These are phyloP conservation scores for Eumaeus atala DNA, from an alignment of 1,140 invertebrate species.

Conservation along the genomic window DNA sequence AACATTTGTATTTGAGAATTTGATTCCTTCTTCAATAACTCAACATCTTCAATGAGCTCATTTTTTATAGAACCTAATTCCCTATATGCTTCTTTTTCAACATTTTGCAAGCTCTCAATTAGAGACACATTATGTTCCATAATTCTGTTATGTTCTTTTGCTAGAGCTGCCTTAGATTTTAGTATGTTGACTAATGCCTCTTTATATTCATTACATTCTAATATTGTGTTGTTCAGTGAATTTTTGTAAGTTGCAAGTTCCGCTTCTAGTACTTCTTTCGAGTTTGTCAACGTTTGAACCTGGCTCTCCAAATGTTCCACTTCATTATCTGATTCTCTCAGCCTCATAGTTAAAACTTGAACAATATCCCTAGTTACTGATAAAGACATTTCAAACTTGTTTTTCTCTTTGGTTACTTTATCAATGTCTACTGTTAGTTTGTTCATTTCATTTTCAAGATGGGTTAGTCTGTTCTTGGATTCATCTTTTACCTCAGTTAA, in stretches of 20 bases:
- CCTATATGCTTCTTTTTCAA: conserved; percentile 62
- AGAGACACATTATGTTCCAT: conserved; percentile 68
- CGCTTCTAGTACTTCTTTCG: conserved; percentile 52
- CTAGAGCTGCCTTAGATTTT: conserved; percentile 62
- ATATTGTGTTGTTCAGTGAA: conserved; percentile 45
- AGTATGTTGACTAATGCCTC: conserved; percentile 62
- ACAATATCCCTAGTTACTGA: conserved; percentile 66
- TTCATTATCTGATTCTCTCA: conserved; percentile 67
- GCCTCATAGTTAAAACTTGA: conserved; percentile 59
- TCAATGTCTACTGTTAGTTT: conserved; percentile 59
- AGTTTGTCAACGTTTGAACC: conserved; percentile 45
- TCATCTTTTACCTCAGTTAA: conserved; percentile 50
- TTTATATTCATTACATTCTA: conserved; percentile 66
- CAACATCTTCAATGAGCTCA: conserved; percentile 66
- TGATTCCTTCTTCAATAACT: conserved; percentile 61
- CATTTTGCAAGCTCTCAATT: conserved; percentile 64
- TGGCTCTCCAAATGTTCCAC: conserved; percentile 63
- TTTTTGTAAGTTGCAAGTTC: conserved; percentile 53
- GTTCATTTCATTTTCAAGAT: conserved; percentile 63
- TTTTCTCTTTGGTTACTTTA: conserved; percentile 57
- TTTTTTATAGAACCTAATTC: conserved; percentile 62
- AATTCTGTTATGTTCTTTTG: conserved; percentile 63
- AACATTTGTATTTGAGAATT: conserved; percentile 57
- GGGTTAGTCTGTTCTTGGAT: conserved; percentile 46
- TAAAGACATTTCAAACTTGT: conserved; percentile 66